phyloP scores from a whole-genome alignment of 92 coral and sea anemone genomes.

The Epizoanthus rinbou region DNA sequence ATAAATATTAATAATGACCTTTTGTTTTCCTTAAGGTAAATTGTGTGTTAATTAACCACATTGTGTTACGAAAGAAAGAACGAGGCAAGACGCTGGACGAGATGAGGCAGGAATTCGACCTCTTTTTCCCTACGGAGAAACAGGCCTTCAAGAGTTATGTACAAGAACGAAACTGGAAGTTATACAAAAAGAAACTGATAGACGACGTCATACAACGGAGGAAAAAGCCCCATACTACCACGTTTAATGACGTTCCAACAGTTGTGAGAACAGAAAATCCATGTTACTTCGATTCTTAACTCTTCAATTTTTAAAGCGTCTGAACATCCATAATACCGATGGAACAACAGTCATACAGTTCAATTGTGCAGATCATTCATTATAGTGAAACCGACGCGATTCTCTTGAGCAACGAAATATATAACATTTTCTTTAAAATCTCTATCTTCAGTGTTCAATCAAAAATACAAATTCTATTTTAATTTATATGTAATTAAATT shows the following conservation, averaged over 20 bases:
- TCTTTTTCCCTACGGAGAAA: constrained; percentile 65
- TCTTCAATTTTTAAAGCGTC: too few species aligned
- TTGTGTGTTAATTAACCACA: constrained; percentile 82
- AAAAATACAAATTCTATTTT: too few species aligned
- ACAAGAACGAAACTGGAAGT: constrained; percentile 82
- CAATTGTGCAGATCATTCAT: too few species aligned
- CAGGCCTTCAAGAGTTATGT: constrained; percentile 76
- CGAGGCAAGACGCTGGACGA: constrained; percentile 74
- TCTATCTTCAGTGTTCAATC: too few species aligned
- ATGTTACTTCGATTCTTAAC: constrained; percentile 60
- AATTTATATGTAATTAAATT: too few species aligned
- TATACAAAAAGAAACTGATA: constrained; percentile 81
- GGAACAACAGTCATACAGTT: too few species aligned
- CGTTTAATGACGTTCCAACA: constrained; percentile 78
- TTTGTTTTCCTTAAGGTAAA: constrained; percentile 62
- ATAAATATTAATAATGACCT: too few species aligned
- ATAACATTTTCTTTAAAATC: too few species aligned
- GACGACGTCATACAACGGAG: constrained; percentile 76
- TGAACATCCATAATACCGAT: too few species aligned
- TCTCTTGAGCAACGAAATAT: too few species aligned
- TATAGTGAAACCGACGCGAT: too few species aligned
- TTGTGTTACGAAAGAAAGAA: constrained; percentile 78
- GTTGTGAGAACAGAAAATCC: constrained; percentile 81
- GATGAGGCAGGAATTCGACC: constrained; percentile 59
- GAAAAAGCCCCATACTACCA: constrained; percentile 68